Conservation (phyloP, 2,888 invertebrate species). For the Spisula solida region DNA sequence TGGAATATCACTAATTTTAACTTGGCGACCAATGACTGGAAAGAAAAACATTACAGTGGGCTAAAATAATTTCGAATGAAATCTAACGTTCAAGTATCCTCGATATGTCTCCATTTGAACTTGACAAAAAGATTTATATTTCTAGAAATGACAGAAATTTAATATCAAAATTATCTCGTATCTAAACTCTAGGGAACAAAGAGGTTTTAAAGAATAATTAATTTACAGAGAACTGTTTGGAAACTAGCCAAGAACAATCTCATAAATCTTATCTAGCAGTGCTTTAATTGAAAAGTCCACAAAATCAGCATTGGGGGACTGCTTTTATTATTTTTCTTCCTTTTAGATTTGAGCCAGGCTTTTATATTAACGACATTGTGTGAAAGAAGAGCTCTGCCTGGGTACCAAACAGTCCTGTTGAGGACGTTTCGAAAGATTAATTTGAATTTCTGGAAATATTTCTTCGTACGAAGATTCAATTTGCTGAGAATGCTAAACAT, state of each 20-base stretch:
- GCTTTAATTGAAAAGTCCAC: conserved; percentile 30
- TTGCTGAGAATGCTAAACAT: not conserved
- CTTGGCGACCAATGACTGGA: not conserved
- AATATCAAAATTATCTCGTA: conserved; percentile 23
- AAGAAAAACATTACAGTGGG: not conserved
- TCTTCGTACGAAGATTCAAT: not conserved
- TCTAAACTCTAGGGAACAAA: not conserved
- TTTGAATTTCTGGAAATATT: conserved; percentile 3
- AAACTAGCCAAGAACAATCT: not conserved
- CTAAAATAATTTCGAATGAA: conserved; percentile 7
- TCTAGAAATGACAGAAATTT: conserved; percentile 16
- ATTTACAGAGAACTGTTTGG: conserved; percentile 28
- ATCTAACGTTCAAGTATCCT: not conserved
- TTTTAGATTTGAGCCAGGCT: conserved; percentile 27
- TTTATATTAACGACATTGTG: conserved; percentile 25
- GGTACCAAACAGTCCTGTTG: not conserved
- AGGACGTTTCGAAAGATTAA: not conserved
- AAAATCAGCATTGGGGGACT: conserved; percentile 14
- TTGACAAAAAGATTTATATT: conserved; percentile 14
- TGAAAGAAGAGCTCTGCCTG: conserved; percentile 18
- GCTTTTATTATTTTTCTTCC: conserved; percentile 20
- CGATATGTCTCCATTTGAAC: conserved; percentile 1
- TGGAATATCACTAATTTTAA: not conserved
- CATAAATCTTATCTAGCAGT: conserved; percentile 35
- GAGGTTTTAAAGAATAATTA: conserved; percentile 35